Base-by-base conservation (phyloP, 1,140 invertebrate genomes). In the Drosophila asahinai region DNA sequence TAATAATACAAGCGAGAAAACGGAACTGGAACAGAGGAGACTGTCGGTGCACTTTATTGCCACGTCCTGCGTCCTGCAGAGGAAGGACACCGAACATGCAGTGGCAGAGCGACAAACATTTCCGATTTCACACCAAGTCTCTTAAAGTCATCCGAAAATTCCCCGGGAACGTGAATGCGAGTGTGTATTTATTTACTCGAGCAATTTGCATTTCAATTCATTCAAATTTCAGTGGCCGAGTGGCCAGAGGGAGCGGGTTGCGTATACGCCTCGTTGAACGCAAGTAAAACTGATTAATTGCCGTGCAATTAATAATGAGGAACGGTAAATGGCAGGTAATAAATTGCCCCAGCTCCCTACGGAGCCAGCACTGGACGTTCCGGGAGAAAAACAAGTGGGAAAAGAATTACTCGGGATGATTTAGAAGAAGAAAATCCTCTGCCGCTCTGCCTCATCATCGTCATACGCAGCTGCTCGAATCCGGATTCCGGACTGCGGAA, bases 261-360 rank as follows among this genome's bases (percentile, higher is more conserved):
- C 73, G 86, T 89, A 87, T 87, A 87, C 84, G 84, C 72, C 81
- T 75, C 73, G 81, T 78, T 89, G 81, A 75, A 75, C 84, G 81
- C 84, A 89, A 72, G 83, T 71, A 89, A 80, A 89, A 80, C 84
- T 89, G 83, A 87, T 87, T 87, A 89, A 87, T 87, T 83, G 73
- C 84, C 63, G 43, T 81, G 81, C 62, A 87, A 87, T 87, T 84
- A 89, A 87, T 87, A 89, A 89, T 89, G 83, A 78, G 84, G 58
- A 89, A 80, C 73, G 84, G 84, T 81, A 89, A 87, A 84, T 87
- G 83, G 84, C 83, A 87, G 83, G 84, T 87, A 87, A 87, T 87
- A 87, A 87, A 87, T 87, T 84, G 77, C 76, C 76, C 51, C 49
- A 51, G 45, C 66, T 67, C 67, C 59, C 48, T 47, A 49, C 17